A percentile compares a stretch with the other conserved stretches of the same genome.
Evolutionary conservation across 2,888 invertebrate genomes (phyloP).

Genomic region (Sphaerophoria taeniata): DNA sequence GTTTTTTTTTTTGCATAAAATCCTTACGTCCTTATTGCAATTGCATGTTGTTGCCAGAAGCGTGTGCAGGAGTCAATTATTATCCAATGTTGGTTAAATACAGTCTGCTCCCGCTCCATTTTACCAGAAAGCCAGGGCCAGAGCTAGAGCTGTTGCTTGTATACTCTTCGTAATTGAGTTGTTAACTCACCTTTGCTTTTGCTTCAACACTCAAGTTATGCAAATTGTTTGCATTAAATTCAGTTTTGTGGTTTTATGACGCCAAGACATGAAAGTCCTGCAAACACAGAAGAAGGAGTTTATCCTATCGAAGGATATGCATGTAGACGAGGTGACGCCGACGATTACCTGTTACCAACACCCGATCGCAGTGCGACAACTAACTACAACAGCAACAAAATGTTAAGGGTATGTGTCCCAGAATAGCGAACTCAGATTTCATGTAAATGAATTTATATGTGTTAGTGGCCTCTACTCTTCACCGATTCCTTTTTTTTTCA

Average conservation of each 20-base stretch:
- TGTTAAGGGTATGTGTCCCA: too few relatives aligned
- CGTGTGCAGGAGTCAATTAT: constrained; percentile 68
- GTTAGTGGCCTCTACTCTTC: too few relatives aligned
- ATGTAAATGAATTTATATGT: too few relatives aligned
- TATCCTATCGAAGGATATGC: constrained; percentile 48
- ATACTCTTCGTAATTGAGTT: constrained; percentile 65
- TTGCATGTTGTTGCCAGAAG: constrained; percentile 35
- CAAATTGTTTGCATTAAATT: constrained; percentile 71
- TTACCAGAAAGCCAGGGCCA: too few relatives aligned
- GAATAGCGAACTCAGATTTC: too few relatives aligned
- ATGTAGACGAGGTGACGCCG: constrained; percentile 70
- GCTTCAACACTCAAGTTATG: constrained; percentile 70
- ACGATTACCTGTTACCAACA: constrained; percentile 46
- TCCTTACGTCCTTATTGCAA: neutral
- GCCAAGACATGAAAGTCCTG: constrained; percentile 53
- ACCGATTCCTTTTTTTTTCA: too few relatives aligned
- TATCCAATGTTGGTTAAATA: constrained; percentile 57
- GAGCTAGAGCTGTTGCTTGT: constrained; percentile 34
- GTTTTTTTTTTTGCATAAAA: neutral
- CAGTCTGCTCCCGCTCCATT: constrained; percentile 24
- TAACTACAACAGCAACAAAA: neutral
- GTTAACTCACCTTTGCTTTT: constrained; percentile 61
- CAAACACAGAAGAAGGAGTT: neutral
- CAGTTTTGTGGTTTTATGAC: constrained; percentile 58
- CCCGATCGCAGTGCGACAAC: constrained; percentile 26